Conservation (phyloP, 2,113 vertebrate genomes). For the Toxotes jaculatrix region DNA sequence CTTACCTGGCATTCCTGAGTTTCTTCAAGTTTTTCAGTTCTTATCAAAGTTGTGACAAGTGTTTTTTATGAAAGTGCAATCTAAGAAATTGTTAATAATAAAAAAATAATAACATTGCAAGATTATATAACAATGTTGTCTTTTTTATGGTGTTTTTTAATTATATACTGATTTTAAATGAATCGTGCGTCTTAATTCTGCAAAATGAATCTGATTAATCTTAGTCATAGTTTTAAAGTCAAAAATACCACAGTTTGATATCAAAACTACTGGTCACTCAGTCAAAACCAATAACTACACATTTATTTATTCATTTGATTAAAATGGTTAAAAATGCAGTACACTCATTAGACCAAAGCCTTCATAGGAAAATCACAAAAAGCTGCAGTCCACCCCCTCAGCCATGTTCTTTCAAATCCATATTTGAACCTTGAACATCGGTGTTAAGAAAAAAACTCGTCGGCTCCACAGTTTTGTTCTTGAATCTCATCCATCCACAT, state of each 20-base stretch:
- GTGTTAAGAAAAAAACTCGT: constrained; percentile 13
- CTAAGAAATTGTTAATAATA: constrained; percentile 53
- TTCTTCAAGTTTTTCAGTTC: constrained; percentile 77
- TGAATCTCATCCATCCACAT: constrained; percentile 37
- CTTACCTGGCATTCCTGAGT: constrained; percentile 77
- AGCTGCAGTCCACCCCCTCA: constrained; percentile 73
- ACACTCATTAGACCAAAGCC: constrained; percentile 83
- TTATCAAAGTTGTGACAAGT: constrained; percentile 61
- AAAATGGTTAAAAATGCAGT: constrained; percentile 79
- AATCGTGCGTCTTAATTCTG: neutral
- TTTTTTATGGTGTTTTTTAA: neutral
- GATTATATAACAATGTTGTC: neutral
- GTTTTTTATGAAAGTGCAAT: constrained; percentile 78
- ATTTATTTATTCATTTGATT: constrained; percentile 78
- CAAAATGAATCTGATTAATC: too few species aligned
- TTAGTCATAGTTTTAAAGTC: neutral
- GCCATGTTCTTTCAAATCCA: constrained; percentile 66
- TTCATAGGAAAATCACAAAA: constrained; percentile 75
- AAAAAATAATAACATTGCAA: constrained; percentile 54
- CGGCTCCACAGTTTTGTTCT: constrained; percentile 34
- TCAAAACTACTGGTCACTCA: constrained; percentile 51
- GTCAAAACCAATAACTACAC: constrained; percentile 75
- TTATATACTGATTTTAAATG: neutral
- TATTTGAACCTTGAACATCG: constrained; percentile 28
- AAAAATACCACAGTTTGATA: constrained; percentile 22